A percentile compares a stretch with the other conserved stretches of the same genome.
phyloP scores from a whole-genome alignment of 2,113 vertebrate genomes.

The Empidonax alnorum region DNA sequence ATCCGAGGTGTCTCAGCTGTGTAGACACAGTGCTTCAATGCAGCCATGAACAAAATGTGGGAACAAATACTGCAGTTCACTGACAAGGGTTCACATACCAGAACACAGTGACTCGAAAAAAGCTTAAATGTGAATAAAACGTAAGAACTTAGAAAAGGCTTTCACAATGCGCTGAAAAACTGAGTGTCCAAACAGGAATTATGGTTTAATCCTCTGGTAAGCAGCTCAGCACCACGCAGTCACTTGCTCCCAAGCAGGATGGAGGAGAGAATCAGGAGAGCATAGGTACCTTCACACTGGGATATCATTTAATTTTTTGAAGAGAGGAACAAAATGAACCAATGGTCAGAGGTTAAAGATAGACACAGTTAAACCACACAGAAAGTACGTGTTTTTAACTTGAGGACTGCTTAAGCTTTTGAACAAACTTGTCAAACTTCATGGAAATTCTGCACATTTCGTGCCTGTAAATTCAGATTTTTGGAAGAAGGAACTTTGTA shows the following conservation, averaged over 20 bases:
- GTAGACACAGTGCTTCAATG: background rate
- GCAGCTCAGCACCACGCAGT: background rate
- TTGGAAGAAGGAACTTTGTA: background rate
- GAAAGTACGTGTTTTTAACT: background rate
- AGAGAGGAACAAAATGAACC: background rate
- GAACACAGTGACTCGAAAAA: background rate
- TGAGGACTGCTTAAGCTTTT: background rate
- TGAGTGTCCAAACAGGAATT: background rate
- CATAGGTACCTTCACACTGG: background rate
- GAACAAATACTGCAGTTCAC: background rate
- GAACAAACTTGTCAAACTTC: background rate
- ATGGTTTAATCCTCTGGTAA: background rate
- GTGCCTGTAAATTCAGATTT: background rate
- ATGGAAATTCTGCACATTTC: background rate
- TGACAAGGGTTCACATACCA: background rate
- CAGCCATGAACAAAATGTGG: background rate
- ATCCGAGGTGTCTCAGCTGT: background rate
- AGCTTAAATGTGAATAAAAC: background rate
- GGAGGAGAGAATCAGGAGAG: background rate
- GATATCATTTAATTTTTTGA: background rate
- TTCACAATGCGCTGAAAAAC: background rate
- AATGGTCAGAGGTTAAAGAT: background rate
- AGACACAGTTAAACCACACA: background rate
- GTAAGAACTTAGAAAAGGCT: background rate
- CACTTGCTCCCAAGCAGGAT: accelerated